These are phyloP conservation scores for Hirudo medicinalis DNA, from an alignment of 1,140 invertebrate genomes.

Conservation along the genomic window DNA sequence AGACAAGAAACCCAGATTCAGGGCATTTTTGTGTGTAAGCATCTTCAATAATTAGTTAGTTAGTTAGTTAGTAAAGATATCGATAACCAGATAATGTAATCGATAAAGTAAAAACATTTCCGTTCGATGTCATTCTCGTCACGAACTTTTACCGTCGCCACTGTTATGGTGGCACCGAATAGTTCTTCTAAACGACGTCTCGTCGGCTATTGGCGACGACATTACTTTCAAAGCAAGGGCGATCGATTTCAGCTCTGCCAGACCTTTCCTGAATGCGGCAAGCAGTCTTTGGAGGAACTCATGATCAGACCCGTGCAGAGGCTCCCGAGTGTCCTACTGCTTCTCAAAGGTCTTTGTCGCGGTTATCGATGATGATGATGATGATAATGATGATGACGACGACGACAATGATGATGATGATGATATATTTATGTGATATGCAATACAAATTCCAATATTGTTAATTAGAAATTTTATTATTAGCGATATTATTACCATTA, in stretches of 20 bases:
- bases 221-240: not conserved
- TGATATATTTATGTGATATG: conserved; percentile 5
- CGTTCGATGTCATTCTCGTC: too few species aligned
- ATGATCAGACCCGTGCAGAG: conserved; percentile 91
- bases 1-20: conserved; percentile 79
- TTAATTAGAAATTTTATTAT: too few species aligned
- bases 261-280: conserved; percentile 68
- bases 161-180: too few species aligned
- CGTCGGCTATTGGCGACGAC: too few species aligned
- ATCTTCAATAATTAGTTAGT: not conserved
- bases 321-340: conserved; percentile 80
- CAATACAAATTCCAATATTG: too few species aligned
- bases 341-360: conserved; percentile 45
- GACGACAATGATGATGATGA: not conserved
- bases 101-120: too few species aligned
- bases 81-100: not conserved
- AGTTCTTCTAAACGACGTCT: too few species aligned
- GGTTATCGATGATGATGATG: not conserved
- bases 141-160: too few species aligned
- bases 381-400: not conserved
- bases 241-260: conserved; percentile 17
- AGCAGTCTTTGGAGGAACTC: conserved; percentile 82
- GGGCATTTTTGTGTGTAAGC: conserved; percentile 86
- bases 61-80: too few species aligned
- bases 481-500: too few species aligned